Percentiles rank a stretch among this genome's conserved stretches.
Conservation (phyloP, 2,797 vertebrate species). For the Dryobates pubescens region DNA sequence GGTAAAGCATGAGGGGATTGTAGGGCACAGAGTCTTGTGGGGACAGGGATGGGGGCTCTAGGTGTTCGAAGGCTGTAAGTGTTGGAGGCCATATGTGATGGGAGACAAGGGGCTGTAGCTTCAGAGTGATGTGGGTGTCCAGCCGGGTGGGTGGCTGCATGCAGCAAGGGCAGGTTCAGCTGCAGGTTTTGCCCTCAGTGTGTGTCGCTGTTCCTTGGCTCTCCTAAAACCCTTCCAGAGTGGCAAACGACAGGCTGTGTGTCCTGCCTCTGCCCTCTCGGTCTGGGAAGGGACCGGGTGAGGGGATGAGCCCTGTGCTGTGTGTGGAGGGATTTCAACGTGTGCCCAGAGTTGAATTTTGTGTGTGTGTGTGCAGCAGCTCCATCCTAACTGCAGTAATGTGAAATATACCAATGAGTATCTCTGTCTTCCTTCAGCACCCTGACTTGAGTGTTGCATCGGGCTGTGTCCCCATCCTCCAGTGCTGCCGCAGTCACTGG, state of each 20-base stretch:
- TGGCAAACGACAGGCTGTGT: neutral
- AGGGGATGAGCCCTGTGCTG: fast-evolving
- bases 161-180: neutral
- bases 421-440: neutral
- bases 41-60: too few relatives aligned
- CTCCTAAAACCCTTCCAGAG: neutral
- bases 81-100: neutral
- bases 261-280: neutral
- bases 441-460: too few relatives aligned
- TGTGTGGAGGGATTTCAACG: fast-evolving
- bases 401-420: neutral
- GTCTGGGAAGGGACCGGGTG: neutral
- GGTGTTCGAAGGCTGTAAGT: too few relatives aligned
- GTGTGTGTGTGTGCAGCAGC: neutral
- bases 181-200: fast-evolving
- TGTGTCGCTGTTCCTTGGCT: neutral
- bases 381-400: neutral
- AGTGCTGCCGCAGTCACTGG: neutral
- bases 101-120: neutral
- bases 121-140: neutral
- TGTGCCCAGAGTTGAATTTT: neutral
- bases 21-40: too few relatives aligned
- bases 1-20: too few relatives aligned
- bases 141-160: neutral
- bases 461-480: neutral